Base-by-base conservation (phyloP, 2,113 vertebrate genomes). In the Grammomys dolichurus region DNA sequence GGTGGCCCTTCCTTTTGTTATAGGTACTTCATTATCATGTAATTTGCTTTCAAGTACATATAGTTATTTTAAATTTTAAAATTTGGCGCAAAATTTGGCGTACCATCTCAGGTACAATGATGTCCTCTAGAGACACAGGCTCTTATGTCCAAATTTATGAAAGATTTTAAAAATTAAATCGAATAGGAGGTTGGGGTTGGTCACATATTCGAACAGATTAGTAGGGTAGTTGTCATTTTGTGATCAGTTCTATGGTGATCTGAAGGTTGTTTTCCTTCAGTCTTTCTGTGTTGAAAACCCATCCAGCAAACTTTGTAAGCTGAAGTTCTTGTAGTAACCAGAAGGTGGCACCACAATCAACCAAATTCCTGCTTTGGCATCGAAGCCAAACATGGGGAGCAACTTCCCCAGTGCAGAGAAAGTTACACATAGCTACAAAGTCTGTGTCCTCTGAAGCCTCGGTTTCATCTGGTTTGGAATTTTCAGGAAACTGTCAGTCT, bases 271-370 rank as follows among this genome's bases (percentile, higher is more conserved):
- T 82, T 31, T 54, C 54, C n/a, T 54, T 46, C 48, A 14, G 16
- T 20, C 46, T 76, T 17, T 75, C 40, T 7, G 16, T 19, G 76
- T 81, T 96, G 54, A 89, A 73, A 96, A 58, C 69, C 33, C 24
- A 73, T 46, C 48, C 97, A 86, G n/a, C 93, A 95, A 0, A 9
- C 82, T 46, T 86, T 48, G 94, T 70, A 73, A 96, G n/a, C 70
- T 97, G 95, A 92, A 92, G 77, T 96, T 96, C 96, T 92, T 85
- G 28, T 70, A 54, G 84, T 87, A 80, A 95, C 98, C 98, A 98
- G 97, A 96, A 98, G 98, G 95, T 98, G 98, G 98, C 98, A 98
- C 96, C 96, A 98, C 97, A 98, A 98, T 93, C 97, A 98, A 90
- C 65, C 54, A n/a, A 94, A 94, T 96, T 76, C 4, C 96, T 93